A percentile compares a stretch with the other conserved stretches of the same genome.
These are phyloP conservation scores for Edolisoma coerulescens DNA, from an alignment of 2,113 vertebrate species.

Conservation along the genomic window DNA sequence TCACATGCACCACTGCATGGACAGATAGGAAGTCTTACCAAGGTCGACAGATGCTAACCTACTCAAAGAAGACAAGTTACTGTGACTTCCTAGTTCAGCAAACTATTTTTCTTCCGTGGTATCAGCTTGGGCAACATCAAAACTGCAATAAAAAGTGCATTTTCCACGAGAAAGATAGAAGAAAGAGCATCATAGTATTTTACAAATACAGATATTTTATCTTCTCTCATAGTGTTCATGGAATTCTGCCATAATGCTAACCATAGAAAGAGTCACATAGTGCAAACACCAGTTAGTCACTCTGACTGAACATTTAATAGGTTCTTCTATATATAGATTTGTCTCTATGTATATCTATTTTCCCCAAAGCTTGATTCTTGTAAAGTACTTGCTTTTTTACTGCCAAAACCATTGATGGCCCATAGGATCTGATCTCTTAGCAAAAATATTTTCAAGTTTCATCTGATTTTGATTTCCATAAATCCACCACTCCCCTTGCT, in stretches of 20 bases:
- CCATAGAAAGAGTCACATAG: not conserved
- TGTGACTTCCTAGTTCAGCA: not conserved
- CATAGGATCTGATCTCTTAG: not conserved
- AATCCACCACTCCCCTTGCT: not conserved
- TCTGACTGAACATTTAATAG: not conserved
- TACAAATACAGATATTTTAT: not conserved
- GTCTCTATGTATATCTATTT: not conserved
- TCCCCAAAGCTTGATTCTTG: not conserved
- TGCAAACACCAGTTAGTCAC: not conserved
- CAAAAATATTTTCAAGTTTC: not conserved
- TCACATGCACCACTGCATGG: not conserved
- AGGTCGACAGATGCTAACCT: not conserved
- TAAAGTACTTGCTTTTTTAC: not conserved
- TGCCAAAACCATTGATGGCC: not conserved
- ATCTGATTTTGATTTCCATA: not conserved
- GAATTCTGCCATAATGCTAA: not conserved
- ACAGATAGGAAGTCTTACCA: not conserved
- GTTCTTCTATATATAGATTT: not conserved
- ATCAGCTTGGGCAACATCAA: not conserved
- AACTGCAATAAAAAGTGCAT: not conserved
- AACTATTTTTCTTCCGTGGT: not conserved
- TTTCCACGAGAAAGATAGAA: not conserved
- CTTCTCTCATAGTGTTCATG: not conserved
- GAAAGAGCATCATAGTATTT: not conserved
- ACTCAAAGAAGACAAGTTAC: conserved; percentile 9